These are phyloP conservation scores for Nibea coibor DNA, from an alignment of 2,113 vertebrate genomes.

Conservation along the genomic window DNA sequence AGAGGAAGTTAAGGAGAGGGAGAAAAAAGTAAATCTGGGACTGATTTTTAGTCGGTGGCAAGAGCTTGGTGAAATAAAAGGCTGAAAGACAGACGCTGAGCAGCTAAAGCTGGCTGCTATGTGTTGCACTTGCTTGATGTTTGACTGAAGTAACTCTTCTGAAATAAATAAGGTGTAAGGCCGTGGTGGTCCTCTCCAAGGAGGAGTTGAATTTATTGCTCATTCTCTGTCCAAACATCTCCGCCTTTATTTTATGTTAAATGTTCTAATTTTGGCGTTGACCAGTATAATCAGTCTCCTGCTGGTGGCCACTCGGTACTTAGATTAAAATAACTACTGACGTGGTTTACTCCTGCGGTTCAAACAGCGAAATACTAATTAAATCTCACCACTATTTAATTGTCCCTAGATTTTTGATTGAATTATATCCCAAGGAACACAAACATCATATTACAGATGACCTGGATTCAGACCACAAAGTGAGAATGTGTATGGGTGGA, in stretches of 20 bases:
- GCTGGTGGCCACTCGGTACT: not conserved
- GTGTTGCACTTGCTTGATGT: too few relatives aligned
- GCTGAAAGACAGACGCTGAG: too few relatives aligned
- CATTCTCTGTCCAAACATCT: not conserved
- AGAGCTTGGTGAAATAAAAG: too few relatives aligned
- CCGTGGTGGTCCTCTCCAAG: not conserved
- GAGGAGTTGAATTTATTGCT: not conserved
- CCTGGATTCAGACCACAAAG: not conserved
- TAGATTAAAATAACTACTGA: slow-evolving; percentile 15
- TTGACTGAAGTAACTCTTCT: too few relatives aligned
- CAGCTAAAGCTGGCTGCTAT: too few relatives aligned
- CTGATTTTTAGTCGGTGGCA: too few relatives aligned
- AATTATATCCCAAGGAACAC: slow-evolving; percentile 1
- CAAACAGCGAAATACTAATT: slow-evolving; percentile 19
- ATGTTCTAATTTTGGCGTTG: not conserved
- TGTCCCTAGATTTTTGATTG: slow-evolving; percentile 2
- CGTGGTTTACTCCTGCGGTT: slow-evolving; percentile 10
- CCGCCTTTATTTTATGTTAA: slow-evolving; percentile 1
- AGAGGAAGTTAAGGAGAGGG: too few relatives aligned
- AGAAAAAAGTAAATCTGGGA: too few relatives aligned
- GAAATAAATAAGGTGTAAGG: not conserved
- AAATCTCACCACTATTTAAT: slow-evolving; percentile 19
- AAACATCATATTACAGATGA: slow-evolving; percentile 17
- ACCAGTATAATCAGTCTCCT: not conserved
- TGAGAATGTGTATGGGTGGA: not conserved